Conservation (phyloP, 2,888 invertebrate genomes). For the Gymnoscelis rufifasciata region DNA sequence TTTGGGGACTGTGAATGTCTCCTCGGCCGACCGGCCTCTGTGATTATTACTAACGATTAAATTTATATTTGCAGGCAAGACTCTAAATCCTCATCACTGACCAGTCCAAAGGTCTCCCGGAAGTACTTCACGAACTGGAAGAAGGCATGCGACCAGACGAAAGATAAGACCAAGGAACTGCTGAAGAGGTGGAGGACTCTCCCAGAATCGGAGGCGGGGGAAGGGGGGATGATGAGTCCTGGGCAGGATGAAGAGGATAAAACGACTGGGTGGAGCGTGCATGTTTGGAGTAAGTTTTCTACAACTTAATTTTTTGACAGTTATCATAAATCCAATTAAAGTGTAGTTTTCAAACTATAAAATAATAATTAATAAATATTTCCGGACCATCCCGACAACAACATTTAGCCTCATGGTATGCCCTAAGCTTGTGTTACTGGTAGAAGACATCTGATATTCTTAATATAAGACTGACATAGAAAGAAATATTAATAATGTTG, state of each 20-base stretch:
- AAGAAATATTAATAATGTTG: no score
- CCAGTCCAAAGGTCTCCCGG: slow-evolving; percentile 81
- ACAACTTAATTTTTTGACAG: neutral
- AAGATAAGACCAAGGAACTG: slow-evolving; percentile 85
- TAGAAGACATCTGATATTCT: no score
- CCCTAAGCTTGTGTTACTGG: no score
- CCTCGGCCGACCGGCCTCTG: no score
- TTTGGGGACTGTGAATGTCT: no score
- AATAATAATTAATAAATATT: no score
- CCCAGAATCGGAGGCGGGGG: slow-evolving; percentile 75
- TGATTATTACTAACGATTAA: neutral
- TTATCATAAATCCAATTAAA: no score
- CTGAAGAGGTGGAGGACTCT: slow-evolving; percentile 84
- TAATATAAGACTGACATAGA: no score
- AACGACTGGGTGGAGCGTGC: slow-evolving; percentile 85
- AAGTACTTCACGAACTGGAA: slow-evolving; percentile 87
- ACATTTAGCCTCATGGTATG: no score
- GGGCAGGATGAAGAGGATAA: slow-evolving; percentile 62
- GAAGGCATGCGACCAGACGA: slow-evolving; percentile 86
- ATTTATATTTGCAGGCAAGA: slow-evolving; percentile 60
- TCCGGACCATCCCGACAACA: no score
- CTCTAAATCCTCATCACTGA: slow-evolving; percentile 52
- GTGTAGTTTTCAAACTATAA: no score
- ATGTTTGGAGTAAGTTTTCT: slow-evolving; percentile 87
- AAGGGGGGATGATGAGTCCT: slow-evolving; percentile 57